Base-by-base conservation (phyloP, 2,113 vertebrate species). In the Callionymus lyra region DNA sequence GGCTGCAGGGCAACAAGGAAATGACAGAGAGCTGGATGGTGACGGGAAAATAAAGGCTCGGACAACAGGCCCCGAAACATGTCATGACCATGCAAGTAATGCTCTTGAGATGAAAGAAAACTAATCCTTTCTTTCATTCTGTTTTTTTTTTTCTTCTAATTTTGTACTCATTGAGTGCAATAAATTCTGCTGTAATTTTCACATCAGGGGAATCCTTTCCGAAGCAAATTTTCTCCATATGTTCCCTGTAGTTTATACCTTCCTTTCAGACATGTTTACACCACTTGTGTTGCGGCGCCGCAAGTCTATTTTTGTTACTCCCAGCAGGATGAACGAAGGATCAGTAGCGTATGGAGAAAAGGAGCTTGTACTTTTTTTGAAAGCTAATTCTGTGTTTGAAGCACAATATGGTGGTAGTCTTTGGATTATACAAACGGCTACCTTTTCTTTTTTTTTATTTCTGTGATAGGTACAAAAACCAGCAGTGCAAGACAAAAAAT, bases 221-320 rank as follows among this genome's bases (percentile, higher is more conserved):
- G 8, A 27, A 27, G 21, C 21, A 27, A 27, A 27, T 27, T 27
- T 16, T 21, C 16, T 19, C 42, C 64, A 65, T 70, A 62, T 58
- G 69, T 42, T 59, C 53, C 48, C 39, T 44, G 37, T 43, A 44
- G 62, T 50, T 65, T 59, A 47, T 59, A 55, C 47, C 59, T 59
- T 41, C 50, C 44, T 40, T 40, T 21, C 13, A 10, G 11, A 52
- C 16, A 18, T 41, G 27, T 70, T 68, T 60, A 46, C 62, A 67
- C 49, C 38, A 38, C 58, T 72, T 48, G 35, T 52, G 49, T 60
- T 64, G 39, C 39, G 36, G 44, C 41, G 34, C 37, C 38, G 31
- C 38, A 40, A 49, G 53, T 62, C 70, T 78, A 78, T 76, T 80
- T 76, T 50, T 59, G 59, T 53, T 38, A 55, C 56, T 50, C 63